Evolutionary conservation across 2,888 invertebrate species (phyloP), one percentile per base, ranked within the genome.

Genomic region (Temnothorax unifasciatus): DNA sequence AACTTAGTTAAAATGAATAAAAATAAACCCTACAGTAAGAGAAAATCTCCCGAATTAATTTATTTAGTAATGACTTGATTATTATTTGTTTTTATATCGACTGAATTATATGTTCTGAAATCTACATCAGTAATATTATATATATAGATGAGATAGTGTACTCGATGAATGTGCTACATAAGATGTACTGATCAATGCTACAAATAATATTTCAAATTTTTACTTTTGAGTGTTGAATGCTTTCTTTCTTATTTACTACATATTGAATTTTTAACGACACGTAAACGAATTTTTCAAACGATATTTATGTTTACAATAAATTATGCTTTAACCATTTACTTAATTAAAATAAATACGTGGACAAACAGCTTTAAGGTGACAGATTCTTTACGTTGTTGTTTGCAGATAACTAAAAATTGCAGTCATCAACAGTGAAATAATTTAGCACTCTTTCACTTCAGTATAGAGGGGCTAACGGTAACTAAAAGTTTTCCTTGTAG

Each of bases 401-500:
- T n/a, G 34, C 13, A 74, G 8, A 5, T 54, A 38, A 54, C 8
- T 38, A 41, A 73, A 50, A 52, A 44, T 68, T 66, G 0, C n/a
- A 66, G 44, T 68, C 3, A 21, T 68, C 21, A 77, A 68, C 9
- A 77, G 38, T 47, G 6, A 18, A 34, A 69, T 59, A 44, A 59
- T 57, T 69, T 57, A 57, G 6, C 13, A 47, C 21, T 68, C 5
- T 11, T 68, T 54, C 0, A 18, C 15, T 34, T 69, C 15, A 57
- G 6, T 29, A 34, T 50, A 41, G 34, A 66, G 41, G n/a, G 25
- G 25, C 18, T 81, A 81, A 81, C 79, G 59, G 71, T 50, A 54
- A 79, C 8, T 29, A 34, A 54, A 81, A 18, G 13, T 71, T 79
- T 79, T 71, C 25, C 47, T 81, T 38, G 1, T 71, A 47, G 34